Evolutionary conservation across 23 tunicate species (phyloP).

Genomic region (Pegea sp.): DNA sequence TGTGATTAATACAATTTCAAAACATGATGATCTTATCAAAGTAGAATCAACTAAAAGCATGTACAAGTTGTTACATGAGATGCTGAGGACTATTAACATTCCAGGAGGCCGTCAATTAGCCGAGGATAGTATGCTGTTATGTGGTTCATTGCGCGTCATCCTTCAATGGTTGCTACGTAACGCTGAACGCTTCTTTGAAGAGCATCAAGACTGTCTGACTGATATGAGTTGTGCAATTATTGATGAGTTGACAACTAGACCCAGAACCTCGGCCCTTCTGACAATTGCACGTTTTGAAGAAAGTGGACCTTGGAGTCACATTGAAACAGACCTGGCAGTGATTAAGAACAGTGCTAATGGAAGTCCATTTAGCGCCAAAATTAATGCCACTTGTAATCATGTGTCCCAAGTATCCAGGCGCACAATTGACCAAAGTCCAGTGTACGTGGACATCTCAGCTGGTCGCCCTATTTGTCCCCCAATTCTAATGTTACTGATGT

Average conservation of each 20-base stretch:
- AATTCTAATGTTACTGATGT: slow-evolving; percentile 7
- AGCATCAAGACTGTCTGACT: slow-evolving; percentile 15
- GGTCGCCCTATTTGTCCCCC: background rate
- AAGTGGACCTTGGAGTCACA: slow-evolving; percentile 80
- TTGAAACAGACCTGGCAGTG: slow-evolving; percentile 71
- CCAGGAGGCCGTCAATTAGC: slow-evolving; percentile 13
- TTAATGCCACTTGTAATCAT: slow-evolving; percentile 38
- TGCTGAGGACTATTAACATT: slow-evolving; percentile 6
- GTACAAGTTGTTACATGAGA: slow-evolving; percentile 8
- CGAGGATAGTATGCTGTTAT: slow-evolving; percentile 62
- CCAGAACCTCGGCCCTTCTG: slow-evolving; percentile 33
- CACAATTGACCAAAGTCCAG: slow-evolving; percentile 10
- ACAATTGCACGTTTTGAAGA: slow-evolving; percentile 84
- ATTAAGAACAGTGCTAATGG: slow-evolving; percentile 50
- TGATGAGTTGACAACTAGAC: slow-evolving; percentile 26
- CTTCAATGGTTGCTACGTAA: slow-evolving; percentile 70
- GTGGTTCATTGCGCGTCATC: slow-evolving; percentile 38
- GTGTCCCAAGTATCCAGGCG: slow-evolving; percentile 64
- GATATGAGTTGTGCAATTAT: slow-evolving; percentile 23
- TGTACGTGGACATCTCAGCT: slow-evolving; percentile 7
- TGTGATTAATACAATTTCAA: slow-evolving; percentile 60
- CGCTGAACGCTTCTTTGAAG: slow-evolving; percentile 50
- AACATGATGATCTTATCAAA: slow-evolving; percentile 63
- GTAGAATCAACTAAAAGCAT: slow-evolving; percentile 32
- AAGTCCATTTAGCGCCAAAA: slow-evolving; percentile 29